Evolutionary conservation across 2,113 vertebrate species (phyloP), one percentile per base, ranked within the genome.

Genomic region (Thinocorus orbignyianus): DNA sequence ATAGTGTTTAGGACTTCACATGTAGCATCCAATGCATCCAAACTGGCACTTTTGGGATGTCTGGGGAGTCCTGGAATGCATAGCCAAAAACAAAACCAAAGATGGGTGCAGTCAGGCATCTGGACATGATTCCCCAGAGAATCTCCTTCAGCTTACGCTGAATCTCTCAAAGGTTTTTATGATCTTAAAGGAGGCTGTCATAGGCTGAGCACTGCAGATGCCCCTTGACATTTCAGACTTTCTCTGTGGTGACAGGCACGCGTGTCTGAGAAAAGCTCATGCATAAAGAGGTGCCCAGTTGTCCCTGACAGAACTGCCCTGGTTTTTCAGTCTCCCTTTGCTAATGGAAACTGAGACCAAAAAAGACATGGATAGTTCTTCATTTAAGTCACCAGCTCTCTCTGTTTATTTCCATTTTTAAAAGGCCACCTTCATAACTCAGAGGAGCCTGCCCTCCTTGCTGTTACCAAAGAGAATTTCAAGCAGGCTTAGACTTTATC

Each of bases 391-490:
- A 86, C 90, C 83, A 89, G 78, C 77, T 77, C 66, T 37, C 73
- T 89, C 90, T 95, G 92, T 94, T 95, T 97, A 96, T 96, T 95
- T 97, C 96, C 92, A 94, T 96, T 96, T 96, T 96, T 94, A 94
- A 97, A 97, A 97, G 96, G 96, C 96, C 96, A 96, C 77, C 70
- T 95, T 96, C 96, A 93, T 97, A 96, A 97, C 86, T 96, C 96
- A 96, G 77, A 94, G 77, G 73, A 91, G 73, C 37, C 52, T 95
- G 57, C 85, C 65, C 70, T 74, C 79, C 74, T 89, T 70, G 51
- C 41, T 71, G 57, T 93, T 85, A 90, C 72, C 49, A 69, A 81
- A 80, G 61, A 90, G 88, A 96, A 96, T 96, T 96, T 96, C 92
- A 92, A 97, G 80, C 78, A 85, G 77, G n/a, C 37, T 93, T 90